These are phyloP conservation scores for Ceratitis capitata DNA, from an alignment of 1,140 invertebrate genomes.

Conservation along the genomic window DNA sequence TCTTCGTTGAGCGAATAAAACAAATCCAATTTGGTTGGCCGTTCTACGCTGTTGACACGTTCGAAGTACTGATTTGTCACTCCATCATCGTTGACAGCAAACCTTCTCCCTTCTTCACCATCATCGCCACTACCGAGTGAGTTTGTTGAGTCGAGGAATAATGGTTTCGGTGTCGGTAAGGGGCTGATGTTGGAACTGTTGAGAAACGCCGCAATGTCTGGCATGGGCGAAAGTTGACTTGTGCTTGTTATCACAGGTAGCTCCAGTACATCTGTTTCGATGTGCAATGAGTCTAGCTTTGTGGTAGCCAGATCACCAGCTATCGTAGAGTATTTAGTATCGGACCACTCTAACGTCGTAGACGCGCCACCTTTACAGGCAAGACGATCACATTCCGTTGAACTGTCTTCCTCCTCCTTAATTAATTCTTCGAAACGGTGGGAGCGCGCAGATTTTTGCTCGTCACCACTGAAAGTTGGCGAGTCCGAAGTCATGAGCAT, in stretches of 20 bases:
- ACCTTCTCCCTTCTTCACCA: constrained; percentile 42
- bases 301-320: constrained; percentile 46
- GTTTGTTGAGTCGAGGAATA: constrained; percentile 43
- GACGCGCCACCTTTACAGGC: constrained; percentile 38
- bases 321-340: constrained; percentile 30
- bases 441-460: constrained; percentile 47
- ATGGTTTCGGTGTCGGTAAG: constrained; percentile 47
- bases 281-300: constrained; percentile 45
- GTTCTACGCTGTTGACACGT: constrained; percentile 59
- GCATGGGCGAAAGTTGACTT: constrained; percentile 52
- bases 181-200: constrained; percentile 50
- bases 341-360: constrained; percentile 44
- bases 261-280: constrained; percentile 41
- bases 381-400: constrained; percentile 55
- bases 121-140: constrained; percentile 19
- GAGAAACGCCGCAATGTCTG: constrained; percentile 51
- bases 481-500: constrained; percentile 56
- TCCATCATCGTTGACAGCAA: constrained; percentile 55
- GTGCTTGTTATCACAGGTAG: constrained; percentile 47
- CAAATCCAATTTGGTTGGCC: constrained; percentile 55
- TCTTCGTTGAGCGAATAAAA: constrained; percentile 59
- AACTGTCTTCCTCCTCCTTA: constrained; percentile 52
- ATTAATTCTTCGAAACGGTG: not conserved
- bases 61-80: constrained; percentile 65
- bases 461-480: constrained; percentile 53